A percentile compares a stretch with the other conserved stretches of the same genome.
Evolutionary conservation across 1,140 invertebrate species (phyloP).

Genomic region (Tetramorium parvispinum): DNA sequence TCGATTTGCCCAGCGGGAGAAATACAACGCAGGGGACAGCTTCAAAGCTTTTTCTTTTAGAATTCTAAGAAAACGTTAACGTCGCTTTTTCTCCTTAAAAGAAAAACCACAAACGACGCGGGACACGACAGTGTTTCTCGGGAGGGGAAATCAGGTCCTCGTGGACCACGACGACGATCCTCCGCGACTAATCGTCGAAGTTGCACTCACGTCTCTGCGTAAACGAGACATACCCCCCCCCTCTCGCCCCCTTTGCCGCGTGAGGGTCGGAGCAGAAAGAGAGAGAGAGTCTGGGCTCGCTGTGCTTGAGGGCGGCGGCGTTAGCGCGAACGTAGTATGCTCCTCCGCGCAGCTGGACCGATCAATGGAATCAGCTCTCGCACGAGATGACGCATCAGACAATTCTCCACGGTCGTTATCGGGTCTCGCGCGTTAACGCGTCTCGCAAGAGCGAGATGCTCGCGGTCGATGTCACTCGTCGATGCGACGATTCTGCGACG

Average conservation of each 20-base stretch:
- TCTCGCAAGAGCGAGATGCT: background rate
- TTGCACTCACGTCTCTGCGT: slow-evolving; percentile 9
- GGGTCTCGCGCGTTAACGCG: background rate
- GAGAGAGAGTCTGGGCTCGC: background rate
- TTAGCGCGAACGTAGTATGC: slow-evolving; percentile 41
- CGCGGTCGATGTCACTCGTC: background rate
- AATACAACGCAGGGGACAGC: too few relatives aligned
- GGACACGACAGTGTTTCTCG: background rate
- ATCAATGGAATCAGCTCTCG: slow-evolving; percentile 71
- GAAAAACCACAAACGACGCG: background rate
- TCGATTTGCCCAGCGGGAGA: too few relatives aligned
- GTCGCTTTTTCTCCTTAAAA: background rate
- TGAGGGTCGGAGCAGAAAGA: background rate
- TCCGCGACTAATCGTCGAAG: background rate
- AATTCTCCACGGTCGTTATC: slow-evolving; percentile 27
- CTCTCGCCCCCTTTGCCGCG: background rate
- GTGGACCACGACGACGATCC: background rate
- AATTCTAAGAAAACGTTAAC: background rate
- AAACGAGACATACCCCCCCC: slow-evolving; percentile 4
- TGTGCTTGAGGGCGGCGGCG: background rate
- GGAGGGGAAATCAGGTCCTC: background rate
- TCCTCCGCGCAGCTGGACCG: slow-evolving; percentile 63
- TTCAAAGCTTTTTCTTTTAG: too few relatives aligned
- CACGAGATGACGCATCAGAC: slow-evolving; percentile 39
- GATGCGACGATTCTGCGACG: background rate